phyloP scores from a whole-genome alignment of 2,888 invertebrate species.

The Patella depressa region DNA sequence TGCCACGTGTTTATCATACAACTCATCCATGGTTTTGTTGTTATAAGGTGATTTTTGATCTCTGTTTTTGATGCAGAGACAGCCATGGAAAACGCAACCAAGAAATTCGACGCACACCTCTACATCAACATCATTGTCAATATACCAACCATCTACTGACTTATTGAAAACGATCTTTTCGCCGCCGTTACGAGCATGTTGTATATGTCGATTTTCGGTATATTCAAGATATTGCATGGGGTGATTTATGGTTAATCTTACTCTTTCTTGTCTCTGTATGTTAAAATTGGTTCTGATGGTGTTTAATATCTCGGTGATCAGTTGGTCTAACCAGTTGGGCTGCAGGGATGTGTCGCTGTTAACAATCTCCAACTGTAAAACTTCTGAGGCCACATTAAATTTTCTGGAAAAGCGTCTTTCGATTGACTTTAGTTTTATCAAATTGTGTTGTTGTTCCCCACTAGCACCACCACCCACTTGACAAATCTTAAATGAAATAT shows the following conservation, averaged over 20 bases:
- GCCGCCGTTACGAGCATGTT: background rate
- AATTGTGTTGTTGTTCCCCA: too few species aligned
- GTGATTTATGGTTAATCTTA: background rate
- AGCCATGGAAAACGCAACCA: background rate
- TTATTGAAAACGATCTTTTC: background rate
- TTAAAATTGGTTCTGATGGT: background rate
- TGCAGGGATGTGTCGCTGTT: background rate
- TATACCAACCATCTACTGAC: background rate
- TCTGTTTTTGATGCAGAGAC: background rate
- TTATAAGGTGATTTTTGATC: background rate
- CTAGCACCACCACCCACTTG: too few species aligned
- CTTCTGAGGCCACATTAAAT: background rate
- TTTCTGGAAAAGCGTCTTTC: background rate
- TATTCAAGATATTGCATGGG: background rate
- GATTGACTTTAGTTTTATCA: too few species aligned
- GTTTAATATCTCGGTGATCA: background rate
- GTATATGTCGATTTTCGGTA: background rate
- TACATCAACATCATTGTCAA: background rate
- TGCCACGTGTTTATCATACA: background rate
- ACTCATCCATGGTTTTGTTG: background rate
- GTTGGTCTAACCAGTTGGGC: background rate
- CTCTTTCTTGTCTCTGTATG: background rate
- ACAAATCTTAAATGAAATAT: too few species aligned
- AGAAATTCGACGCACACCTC: background rate
- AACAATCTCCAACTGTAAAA: background rate